Evolutionary conservation across 1,140 invertebrate species (phyloP).

Genomic region (Leptonema lineaticorne): DNA sequence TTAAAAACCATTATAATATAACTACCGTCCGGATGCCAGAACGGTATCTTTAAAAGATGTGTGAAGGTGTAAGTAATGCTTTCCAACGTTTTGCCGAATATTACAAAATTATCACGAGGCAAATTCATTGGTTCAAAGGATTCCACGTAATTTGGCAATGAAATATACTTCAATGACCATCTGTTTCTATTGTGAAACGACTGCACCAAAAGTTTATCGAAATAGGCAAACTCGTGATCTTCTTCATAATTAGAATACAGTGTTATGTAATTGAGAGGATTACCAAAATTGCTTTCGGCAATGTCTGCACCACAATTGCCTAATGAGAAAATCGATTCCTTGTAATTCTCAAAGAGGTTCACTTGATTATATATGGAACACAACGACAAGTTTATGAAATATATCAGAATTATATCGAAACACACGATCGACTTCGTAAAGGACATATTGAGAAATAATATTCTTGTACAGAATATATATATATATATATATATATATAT

Average conservation of each 20-base stretch:
- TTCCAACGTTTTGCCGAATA: neutral
- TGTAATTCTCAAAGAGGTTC: neutral
- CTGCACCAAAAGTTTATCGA: neutral
- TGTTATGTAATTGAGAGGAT: neutral
- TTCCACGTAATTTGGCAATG: neutral
- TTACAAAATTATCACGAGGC: neutral
- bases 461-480: too few species aligned
- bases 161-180: neutral
- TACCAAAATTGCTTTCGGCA: neutral
- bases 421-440: neutral
- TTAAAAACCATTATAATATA: slow-evolving; percentile 2
- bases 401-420: neutral
- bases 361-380: neutral
- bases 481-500: neutral
- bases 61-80: neutral
- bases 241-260: neutral
- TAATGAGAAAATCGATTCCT: neutral
- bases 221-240: neutral
- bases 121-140: neutral
- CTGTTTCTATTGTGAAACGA: neutral
- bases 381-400: neutral
- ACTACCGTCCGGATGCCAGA: neutral
- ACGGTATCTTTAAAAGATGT: neutral
- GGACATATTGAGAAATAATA: too few species aligned
- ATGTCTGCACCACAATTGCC: neutral